Conservation (phyloP, 1,140 invertebrate genomes). For the Philopotamus ludificatus region DNA sequence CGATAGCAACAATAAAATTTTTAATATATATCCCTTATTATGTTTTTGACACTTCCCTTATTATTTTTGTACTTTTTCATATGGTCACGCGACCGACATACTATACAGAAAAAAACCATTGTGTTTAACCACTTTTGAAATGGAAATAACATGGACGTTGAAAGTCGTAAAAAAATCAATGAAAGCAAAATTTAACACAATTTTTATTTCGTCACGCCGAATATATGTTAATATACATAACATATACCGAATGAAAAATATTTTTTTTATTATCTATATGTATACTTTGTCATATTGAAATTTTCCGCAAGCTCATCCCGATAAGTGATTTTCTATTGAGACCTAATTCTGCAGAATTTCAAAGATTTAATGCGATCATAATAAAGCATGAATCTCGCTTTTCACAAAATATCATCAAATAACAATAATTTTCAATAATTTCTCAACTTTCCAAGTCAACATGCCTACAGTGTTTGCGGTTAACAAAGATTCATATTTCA, state of each 20-base stretch:
- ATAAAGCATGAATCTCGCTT: too few species aligned
- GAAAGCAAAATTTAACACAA: constrained; percentile 4
- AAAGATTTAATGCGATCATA: too few species aligned
- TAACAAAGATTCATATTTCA: too few species aligned
- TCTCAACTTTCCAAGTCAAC: too few species aligned
- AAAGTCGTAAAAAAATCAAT: constrained; percentile 19
- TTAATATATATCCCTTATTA: constrained; percentile 3
- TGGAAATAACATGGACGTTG: constrained; percentile 1
- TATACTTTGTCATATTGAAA: too few species aligned
- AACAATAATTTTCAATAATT: too few species aligned
- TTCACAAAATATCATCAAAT: too few species aligned
- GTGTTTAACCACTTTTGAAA: neutral
- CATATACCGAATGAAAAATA: neutral
- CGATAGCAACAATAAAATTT: neutral
- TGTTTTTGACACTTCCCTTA: constrained; percentile 5
- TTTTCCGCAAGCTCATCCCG: too few species aligned
- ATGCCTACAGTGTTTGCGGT: too few species aligned
- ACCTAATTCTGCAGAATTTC: too few species aligned
- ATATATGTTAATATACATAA: neutral
- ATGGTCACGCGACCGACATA: constrained; percentile 14
- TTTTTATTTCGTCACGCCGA: neutral
- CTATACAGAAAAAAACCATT: neutral
- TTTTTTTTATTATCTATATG: too few species aligned
- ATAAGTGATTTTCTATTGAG: too few species aligned
- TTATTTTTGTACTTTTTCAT: constrained; percentile 7